Base-by-base conservation (phyloP, 2,797 vertebrate genomes). In the Oophaga sylvatica region DNA sequence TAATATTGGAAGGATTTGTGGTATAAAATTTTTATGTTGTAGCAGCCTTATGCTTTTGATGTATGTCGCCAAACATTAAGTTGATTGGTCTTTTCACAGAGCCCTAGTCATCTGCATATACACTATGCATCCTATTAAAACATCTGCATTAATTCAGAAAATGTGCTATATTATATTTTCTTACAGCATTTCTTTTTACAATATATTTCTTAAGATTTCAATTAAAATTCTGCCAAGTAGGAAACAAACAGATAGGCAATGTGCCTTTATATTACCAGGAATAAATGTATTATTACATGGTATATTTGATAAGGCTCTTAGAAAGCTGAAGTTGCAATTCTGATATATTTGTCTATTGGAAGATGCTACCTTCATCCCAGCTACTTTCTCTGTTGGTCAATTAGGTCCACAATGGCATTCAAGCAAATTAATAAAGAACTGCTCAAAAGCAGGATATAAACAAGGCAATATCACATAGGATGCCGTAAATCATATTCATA, bases 291-390 rank as follows among this genome's bases (percentile, higher is more conserved):
- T 80, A 63, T 45, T 57, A 68, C 19, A 13, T 82, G 16, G 26
- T 48, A 77, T 70, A 29, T 78, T 20, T 84, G 11, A 71, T 41
- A 48, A 26, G 7, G 15, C 31, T 65, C 35, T 35, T 12, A 62
- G 65, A 88, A 88, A 84, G 75, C 56, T 84, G 48, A 26, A 84
- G 80, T 88, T 84, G 65, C 63, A 84, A 68, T 26, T 53, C n/a
- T 88, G 81, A 84, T 88, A 80, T 78, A 84, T 87, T 53, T 68
- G 17, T 77, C 56, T 22, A 88, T 88, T 84, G 84, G 73, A 71
- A 70, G 29, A 80, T 80, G 31, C 68, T 35, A 71, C 65, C 73
- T 41, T 35, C 41, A 60, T 63, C 65, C 35, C 15, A 71, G 17
- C 31, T 45, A 67, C 75, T 78, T 73, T 67, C 31, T 53, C 20